Percentiles rank a stretch among this genome's conserved stretches.
Conservation (phyloP, 2,888 invertebrate species). For the Oegoconia quadripuncta region DNA sequence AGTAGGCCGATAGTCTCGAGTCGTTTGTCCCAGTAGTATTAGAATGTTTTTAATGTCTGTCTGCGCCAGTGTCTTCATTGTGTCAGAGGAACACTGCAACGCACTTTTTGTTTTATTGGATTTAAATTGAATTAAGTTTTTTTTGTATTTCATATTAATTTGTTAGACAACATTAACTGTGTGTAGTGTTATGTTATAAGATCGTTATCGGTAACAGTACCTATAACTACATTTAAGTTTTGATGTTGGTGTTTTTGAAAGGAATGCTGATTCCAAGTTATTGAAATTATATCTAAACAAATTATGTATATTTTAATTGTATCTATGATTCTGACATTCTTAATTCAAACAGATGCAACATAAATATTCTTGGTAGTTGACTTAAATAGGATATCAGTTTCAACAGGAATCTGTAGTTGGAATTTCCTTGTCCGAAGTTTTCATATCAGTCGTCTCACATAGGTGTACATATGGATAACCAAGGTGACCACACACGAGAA, state of each 20-base stretch:
- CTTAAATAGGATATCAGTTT: too few relatives aligned
- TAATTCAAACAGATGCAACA: too few relatives aligned
- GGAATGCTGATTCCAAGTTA: too few relatives aligned
- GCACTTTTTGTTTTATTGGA: conserved; percentile 6
- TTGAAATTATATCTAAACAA: too few relatives aligned
- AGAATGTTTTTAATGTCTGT: conserved; percentile 15
- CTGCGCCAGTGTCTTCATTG: conserved; percentile 3
- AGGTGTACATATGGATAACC: neutral
- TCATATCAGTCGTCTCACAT: too few relatives aligned
- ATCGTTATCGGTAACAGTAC: neutral
- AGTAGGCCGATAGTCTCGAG: conserved; percentile 19
- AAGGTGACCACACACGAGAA: conserved; percentile 20
- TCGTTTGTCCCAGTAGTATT: conserved; percentile 18
- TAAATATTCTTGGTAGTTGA: too few relatives aligned
- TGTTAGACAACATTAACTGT: neutral
- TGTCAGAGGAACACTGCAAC: conserved; percentile 2
- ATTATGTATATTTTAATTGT: too few relatives aligned
- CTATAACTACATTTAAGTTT: neutral
- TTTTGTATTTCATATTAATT: neutral
- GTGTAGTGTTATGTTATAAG: too few relatives aligned
- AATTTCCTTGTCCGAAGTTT: too few relatives aligned
- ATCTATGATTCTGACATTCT: too few relatives aligned
- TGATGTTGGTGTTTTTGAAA: too few relatives aligned
- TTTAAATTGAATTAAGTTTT: neutral
- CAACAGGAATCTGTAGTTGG: too few relatives aligned